Base-by-base conservation (phyloP, 2,797 vertebrate species). In the Melopsittacus undulatus region DNA sequence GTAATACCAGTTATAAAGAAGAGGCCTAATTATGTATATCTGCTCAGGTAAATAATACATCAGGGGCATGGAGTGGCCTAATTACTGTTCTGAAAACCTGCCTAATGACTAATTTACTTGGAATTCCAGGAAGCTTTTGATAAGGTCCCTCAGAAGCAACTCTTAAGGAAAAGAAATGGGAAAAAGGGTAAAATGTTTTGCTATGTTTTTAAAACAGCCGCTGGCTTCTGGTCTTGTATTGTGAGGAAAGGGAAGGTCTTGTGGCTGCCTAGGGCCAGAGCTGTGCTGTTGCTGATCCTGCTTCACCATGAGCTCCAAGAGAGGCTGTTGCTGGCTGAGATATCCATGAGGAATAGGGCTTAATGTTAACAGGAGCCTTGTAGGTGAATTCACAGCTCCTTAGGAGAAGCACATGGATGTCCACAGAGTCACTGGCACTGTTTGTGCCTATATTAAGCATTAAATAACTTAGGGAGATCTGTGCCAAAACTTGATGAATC, bases 1-100 rank as follows among this genome's bases (percentile, higher is more conserved):
- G 88, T 97, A 95, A 95, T 95, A 96, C 95, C 86, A 91, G 96
- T 96, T 95, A 94, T 89, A 96, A 96, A 97, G 95, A 97, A 92
- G 92, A 97, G 92, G 83, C 93, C 94, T 97, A 94, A 96, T 97
- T 97, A 96, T 94, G 94, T 92, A 87, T 89, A 94, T 96, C 96
- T 96, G 94, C 95, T 85, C 95, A 96, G 96, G 96, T 97, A 95
- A 95, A 93, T 93, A 96, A 83, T 88, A 61, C 88, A 62, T 84
- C 43, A 79, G 95, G 93, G 81, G 86, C 89, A 95, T 75, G 57
- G 86, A 86, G 79, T 90, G 94, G 83, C 90, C 94, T 96, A 95
- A 91, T 94, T 95, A 95, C 84, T 92, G 86, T 85, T 91, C 95
- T 89, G 91, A 94, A 95, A 95, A 89, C 93, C 96, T 95, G 83